Evolutionary conservation across 2,888 invertebrate species (phyloP).

Genomic region (Microplitis manilae): DNA sequence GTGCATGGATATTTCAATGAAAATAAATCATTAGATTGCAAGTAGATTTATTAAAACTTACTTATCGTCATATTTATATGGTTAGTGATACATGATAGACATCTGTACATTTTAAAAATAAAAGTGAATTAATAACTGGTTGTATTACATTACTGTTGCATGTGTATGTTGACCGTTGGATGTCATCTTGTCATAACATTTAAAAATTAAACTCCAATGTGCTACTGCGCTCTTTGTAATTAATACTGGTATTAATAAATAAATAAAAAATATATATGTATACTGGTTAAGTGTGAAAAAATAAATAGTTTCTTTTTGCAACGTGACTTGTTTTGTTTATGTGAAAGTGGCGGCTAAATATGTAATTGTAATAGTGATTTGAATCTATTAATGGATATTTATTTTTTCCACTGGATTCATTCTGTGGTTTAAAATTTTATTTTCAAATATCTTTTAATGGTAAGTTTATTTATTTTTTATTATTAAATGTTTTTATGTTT

Average conservation of each 20-base stretch:
- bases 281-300: neutral
- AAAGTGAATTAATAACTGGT: neutral
- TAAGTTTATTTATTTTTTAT: neutral
- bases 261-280: neutral
- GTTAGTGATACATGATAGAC: neutral
- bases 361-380: neutral
- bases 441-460: neutral
- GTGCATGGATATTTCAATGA: slow-evolving; percentile 5
- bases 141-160: neutral
- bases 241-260: neutral
- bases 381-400: neutral
- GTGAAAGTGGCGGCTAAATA: neutral
- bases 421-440: neutral
- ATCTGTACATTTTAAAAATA: neutral
- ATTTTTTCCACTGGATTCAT: neutral
- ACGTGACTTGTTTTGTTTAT: slow-evolving; percentile 1
- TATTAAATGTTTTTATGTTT: neutral
- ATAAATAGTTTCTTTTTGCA: neutral
- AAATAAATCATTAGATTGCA: slow-evolving; percentile 11
- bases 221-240: neutral
- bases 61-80: neutral
- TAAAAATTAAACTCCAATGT: neutral
- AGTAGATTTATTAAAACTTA: slow-evolving; percentile 1
- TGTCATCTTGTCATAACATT: neutral
- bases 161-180: neutral